phyloP scores from a whole-genome alignment of 2,113 vertebrate genomes.

The Candoia aspera region DNA sequence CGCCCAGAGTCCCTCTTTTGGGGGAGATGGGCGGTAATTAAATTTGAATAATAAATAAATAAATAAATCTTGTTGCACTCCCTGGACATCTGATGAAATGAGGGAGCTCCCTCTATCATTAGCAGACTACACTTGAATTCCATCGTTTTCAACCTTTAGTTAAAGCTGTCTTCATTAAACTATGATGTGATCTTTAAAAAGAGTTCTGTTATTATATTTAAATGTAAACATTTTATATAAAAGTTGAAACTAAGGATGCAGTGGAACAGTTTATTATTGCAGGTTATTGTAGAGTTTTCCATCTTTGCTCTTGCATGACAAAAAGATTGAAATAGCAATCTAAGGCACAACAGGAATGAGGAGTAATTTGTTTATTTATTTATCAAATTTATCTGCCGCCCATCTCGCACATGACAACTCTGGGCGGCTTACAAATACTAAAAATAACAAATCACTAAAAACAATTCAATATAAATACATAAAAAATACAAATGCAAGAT shows the following conservation, averaged over 20 bases:
- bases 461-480: too few relatives aligned
- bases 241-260: not conserved
- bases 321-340: not conserved
- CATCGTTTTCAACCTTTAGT: constrained; percentile 42
- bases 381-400: too few relatives aligned
- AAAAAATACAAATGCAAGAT: too few relatives aligned
- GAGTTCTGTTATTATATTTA: not conserved
- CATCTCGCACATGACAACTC: too few relatives aligned
- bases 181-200: constrained; percentile 29
- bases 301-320: not conserved
- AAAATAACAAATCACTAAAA: too few relatives aligned
- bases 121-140: constrained; percentile 28
- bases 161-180: constrained; percentile 31
- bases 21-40: too few relatives aligned
- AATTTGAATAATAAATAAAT: too few relatives aligned
- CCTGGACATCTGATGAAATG: constrained; percentile 45
- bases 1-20: too few relatives aligned
- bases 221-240: not conserved
- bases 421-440: too few relatives aligned
- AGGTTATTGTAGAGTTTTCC: not conserved
- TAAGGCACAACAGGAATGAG: not conserved
- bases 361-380: too few relatives aligned
- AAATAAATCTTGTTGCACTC: constrained; percentile 47
- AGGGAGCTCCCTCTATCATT: constrained; percentile 9
- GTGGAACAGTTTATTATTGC: not conserved